Base-by-base conservation (phyloP, 2,113 vertebrate genomes). In the Charadrius vociferus region DNA sequence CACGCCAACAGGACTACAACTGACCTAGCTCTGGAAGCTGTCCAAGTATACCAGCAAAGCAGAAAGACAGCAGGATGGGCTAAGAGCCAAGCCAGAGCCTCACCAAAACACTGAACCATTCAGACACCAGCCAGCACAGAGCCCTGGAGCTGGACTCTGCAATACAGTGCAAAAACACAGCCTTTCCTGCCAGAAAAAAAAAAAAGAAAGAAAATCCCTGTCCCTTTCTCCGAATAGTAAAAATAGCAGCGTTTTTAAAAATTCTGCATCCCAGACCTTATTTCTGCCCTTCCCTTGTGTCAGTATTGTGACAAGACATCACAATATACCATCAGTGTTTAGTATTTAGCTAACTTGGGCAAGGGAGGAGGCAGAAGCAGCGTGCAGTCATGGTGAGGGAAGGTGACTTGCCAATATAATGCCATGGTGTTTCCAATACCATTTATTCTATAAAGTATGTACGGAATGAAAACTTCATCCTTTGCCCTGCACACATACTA, bases 91-190 rank as follows among this genome's bases (percentile, higher is more conserved):
- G 36, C 45, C 66, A 93, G 49, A 80, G 72, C 19, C 6, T 63
- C 41, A 5, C 65, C 89, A 91, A 80, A 92, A 90, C 94, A 95
- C 86, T 88, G 82, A 83, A 15, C 23, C 19, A 90, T 90, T 93
- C 90, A 92, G 66, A 68, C 9, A 72, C 6, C 30, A 81, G 27
- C 16, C 93, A 95, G 63, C 59, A 80, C 10, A 62, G 24, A 83
- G 41, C 36, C 45, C 49, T n/a, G 30, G 23, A 52, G 21, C 49
- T 37, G 32, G 23, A 43, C 9, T 65, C 43, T 6, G 7, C 50
- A 66, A 32, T 10, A 49, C 32, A 79, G 15, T 20, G 36, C 39
- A 78, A 90, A 92, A 70, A 22, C 43, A 63, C 0, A 39, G 34
- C 12, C 49, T 32, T 72, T 72, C n/a, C 67, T 34, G 66, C 5